Evolutionary conservation across 2,113 vertebrate genomes (phyloP), one percentile per base, ranked within the genome.

Genomic region (Clarias gariepinus): DNA sequence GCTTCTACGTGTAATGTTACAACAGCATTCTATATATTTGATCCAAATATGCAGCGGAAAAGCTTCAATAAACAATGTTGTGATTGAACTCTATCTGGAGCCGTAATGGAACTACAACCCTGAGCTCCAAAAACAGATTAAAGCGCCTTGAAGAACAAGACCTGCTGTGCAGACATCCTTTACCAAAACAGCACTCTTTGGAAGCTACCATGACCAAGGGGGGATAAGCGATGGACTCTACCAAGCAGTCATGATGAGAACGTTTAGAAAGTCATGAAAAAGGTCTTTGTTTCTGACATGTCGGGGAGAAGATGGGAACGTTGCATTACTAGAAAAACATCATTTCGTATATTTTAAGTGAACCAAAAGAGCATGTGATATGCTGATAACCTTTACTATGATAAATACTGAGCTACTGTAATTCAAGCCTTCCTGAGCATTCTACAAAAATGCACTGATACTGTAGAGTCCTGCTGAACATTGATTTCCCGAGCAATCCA

Each of bases 141-240:
- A 73, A 82, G 58, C 1, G 33, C 89, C 91, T 90, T 18, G 53
- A 80, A 82, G 69, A 64, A 85, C 81, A 89, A 91, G 93, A 91
- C 91, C 93, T 91, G 91, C 90, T 85, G 87, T 89, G 85, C 86
- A 91, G 86, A 91, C 92, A 92, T 82, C 91, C 92, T 92, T 89
- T 91, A 94, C 94, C 92, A 94, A 93, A 95, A 92, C 82, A 94
- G 93, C 91, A 94, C 87, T 82, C 60, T 64, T 60, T 74, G 66
- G 63, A 77, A 83, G 47, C 63, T 87, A 63, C 69, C 83, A 60
- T 60, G 18, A 68, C 25, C 23, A 16, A 77, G 36, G 33, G 71
- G 52, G 61, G 73, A 47, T 30, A 28, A 18, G 23, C 19, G 9
- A 10, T 1, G 60, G 61, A 79, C 74, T 66, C n/a, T 36, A 85